These are phyloP conservation scores for Acanthosoma haemorrhoidale DNA, from an alignment of 2,888 invertebrate genomes.

Conservation along the genomic window DNA sequence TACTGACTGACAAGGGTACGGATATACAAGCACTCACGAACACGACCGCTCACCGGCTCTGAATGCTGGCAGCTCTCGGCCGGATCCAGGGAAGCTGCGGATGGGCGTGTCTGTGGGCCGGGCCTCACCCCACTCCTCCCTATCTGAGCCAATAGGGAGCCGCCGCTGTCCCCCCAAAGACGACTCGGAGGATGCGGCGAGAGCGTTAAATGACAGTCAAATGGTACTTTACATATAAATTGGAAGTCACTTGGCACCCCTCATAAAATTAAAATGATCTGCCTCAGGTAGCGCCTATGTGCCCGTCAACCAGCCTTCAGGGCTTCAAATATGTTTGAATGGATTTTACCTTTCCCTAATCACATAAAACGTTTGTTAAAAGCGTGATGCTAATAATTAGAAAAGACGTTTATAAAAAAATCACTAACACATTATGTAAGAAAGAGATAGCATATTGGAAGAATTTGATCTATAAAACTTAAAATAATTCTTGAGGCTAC, in stretches of 20 bases:
- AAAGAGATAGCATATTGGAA: too few species aligned
- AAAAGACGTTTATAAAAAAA: too few species aligned
- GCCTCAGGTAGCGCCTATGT: not conserved
- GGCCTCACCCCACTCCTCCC: not conserved
- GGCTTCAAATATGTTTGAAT: too few species aligned
- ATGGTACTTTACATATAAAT: constrained; percentile 13
- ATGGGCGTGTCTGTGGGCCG: constrained; percentile 7
- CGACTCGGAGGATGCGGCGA: not conserved
- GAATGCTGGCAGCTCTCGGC: not conserved
- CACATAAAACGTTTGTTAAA: too few species aligned
- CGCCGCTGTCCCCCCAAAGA: not conserved
- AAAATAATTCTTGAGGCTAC: too few species aligned
- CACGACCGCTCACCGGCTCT: constrained; percentile 10
- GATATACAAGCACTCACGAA: constrained; percentile 6
- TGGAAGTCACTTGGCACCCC: not conserved
- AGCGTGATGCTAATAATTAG: too few species aligned
- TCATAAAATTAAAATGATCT: constrained; percentile 5
- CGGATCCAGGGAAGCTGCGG: constrained; percentile 16
- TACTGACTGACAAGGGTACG: not conserved
- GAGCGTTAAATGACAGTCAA: constrained; percentile 23
- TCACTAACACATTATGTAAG: too few species aligned
- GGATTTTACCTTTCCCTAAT: too few species aligned
- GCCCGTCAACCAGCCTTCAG: too few species aligned
- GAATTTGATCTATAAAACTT: too few species aligned
- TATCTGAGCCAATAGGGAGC: not conserved